A percentile compares a stretch with the other conserved stretches of the same genome.
These are phyloP conservation scores for Argya squamiceps DNA, from an alignment of 2,797 vertebrate genomes.

Conservation along the genomic window DNA sequence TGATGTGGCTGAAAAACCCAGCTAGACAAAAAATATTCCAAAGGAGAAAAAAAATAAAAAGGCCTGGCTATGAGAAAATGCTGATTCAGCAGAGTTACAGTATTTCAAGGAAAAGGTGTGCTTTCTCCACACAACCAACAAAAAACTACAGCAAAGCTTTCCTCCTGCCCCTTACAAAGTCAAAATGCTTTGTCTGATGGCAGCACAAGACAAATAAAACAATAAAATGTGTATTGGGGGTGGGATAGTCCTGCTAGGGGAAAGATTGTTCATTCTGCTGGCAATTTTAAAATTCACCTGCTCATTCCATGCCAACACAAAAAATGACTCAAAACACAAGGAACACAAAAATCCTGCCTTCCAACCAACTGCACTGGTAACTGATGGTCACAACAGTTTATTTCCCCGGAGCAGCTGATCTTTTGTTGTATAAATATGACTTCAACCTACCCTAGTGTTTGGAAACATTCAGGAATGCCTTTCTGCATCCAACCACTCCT, in stretches of 20 bases:
- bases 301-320: neutral
- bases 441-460: neutral
- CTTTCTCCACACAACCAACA: neutral
- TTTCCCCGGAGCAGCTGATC: neutral
- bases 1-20: neutral
- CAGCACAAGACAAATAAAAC: neutral
- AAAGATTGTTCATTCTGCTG: neutral
- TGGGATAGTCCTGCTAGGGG: accelerated
- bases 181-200: neutral
- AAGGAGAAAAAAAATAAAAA: neutral
- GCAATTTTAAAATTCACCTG: neutral
- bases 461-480: neutral
- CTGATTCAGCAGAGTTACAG: neutral
- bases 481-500: neutral
- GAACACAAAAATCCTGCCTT: neutral
- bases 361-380: neutral
- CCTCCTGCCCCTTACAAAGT: neutral
- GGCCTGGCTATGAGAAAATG: neutral
- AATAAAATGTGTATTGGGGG: accelerated
- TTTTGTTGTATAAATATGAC: neutral
- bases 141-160: neutral
- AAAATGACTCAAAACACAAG: accelerated
- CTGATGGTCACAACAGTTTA: neutral
- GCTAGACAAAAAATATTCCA: neutral
- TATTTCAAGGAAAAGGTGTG: neutral